Base-by-base conservation (phyloP, 2,888 invertebrate species). In the Carterocephalus palaemon region DNA sequence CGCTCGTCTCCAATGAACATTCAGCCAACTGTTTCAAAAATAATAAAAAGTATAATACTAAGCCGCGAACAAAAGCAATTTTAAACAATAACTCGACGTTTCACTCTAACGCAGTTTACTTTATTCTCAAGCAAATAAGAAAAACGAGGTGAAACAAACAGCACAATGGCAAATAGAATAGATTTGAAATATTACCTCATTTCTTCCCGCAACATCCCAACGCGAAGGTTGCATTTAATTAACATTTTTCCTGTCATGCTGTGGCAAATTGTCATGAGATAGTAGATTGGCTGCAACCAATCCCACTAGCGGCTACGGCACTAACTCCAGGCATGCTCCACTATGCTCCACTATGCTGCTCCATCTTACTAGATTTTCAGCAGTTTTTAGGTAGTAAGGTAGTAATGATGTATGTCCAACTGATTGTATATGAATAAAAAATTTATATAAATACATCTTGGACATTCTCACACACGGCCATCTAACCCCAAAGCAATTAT, bases 61-160 rank as follows among this genome's bases (percentile, higher is more conserved):
- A 12, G 13, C 32, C 12, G 6, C n/a, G 19, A 42, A 42, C 33
- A 42, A 42, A 42, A 42, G 32, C 28, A 46, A 39, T 43, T 43
- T 36, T 23, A 36, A 9, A 17, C 8, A 31, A 23, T 38, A 26
- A 34, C 33, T 34, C 17, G 10, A 26, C 33, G 20, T 19, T 42
- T 20, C 19, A 42, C 26, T 16, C 23, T 42, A 33, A 42, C 33
- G 33, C 33, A 13, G 41, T 42, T 23, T 32, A 26, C 41, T 42
- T 42, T 41, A 42, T 42, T 42, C 26, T 33, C 26, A 42, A 19
- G 19, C 26, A 42, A 42, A 42, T 33, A 42, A 42, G 33, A 33
- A 36, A 36, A 33, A 33, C 41, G 12, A 19, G 33, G 19, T 33
- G 20, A 33, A 42, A 42, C 36, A 36, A 36, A 34, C 32, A 33